Evolutionary conservation across 2,888 invertebrate species (phyloP), one percentile per base, ranked within the genome.

Genomic region (Neuroscelio doddi): DNA sequence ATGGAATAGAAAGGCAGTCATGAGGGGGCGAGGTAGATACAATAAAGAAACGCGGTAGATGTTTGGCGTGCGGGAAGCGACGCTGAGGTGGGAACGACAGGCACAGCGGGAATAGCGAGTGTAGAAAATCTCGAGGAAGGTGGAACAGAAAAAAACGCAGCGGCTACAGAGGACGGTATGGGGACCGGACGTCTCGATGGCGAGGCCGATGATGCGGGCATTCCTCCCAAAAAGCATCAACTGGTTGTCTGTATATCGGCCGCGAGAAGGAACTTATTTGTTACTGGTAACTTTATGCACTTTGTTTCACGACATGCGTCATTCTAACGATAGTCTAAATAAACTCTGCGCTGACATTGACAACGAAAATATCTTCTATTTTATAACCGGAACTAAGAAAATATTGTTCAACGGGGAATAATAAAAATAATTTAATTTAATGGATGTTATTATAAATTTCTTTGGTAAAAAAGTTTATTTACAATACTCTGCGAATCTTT

Each of bases 111-210:
- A 14, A 86, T 94, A 46, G 93, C 94, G 0, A 93, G 93, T 3
- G 91, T 92, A 88, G 94, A 94, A 83, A 93, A 93, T 0, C 85
- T 93, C 38, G 93, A 93, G 77, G 93, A 93, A 73, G 90, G 90
- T 70, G 89, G 89, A 70, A 88, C 89, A 10, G 91, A 90, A 52
- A 89, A 89, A 62, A 86, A 85, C 56, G 86, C 86, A 64, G 73
- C 81, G 1, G 82, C 81, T 47, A 87, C 86, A 65, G 90, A 90
- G 76, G 92, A 92, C 78, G 93, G 92, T 21, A 88, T 93, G 86
- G 92, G 92, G 80, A 92, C 89, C 72, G 87, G 93, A 3, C 90
- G 92, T 79, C 82, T 91, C 62, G 82, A 86, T 36, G 82, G 86
- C 38, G 86, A 85, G 71, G 87, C 72, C 1, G 70, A 70, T 9